A percentile compares a stretch with the other conserved stretches of the same genome.
Conservation (phyloP, 1,140 invertebrate species). For the Meloidogyne hapla region DNA sequence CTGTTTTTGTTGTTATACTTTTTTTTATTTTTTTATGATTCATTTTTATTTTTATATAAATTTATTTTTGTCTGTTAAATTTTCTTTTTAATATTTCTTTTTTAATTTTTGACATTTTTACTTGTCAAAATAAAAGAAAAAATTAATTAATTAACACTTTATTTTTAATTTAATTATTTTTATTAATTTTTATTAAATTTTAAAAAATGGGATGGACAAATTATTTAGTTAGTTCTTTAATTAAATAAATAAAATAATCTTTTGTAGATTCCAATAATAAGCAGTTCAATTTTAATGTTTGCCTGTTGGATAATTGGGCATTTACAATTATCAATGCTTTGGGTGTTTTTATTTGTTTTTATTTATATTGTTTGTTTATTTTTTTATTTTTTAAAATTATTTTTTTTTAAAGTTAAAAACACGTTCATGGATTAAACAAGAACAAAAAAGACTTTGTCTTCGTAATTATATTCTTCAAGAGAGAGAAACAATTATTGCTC, state of each 20-base stretch:
- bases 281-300: constrained; percentile 40
- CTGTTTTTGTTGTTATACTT: neutral
- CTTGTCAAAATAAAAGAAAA: too few relatives aligned
- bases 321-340: constrained; percentile 51
- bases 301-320: constrained; percentile 50
- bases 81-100: neutral
- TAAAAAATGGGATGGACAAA: constrained; percentile 16
- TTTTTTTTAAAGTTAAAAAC: constrained; percentile 37
- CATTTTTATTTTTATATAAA: too few relatives aligned
- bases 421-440: constrained; percentile 46
- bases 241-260: neutral
- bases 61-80: too few relatives aligned
- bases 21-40: too few relatives aligned
- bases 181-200: neutral
- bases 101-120: too few relatives aligned
- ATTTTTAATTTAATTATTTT: neutral
- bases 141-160: neutral
- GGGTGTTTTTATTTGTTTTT: constrained; percentile 48
- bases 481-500: constrained; percentile 54
- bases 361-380: constrained; percentile 44
- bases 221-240: constrained; percentile 2
- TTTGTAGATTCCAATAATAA: constrained; percentile 36
- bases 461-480: constrained; percentile 33
- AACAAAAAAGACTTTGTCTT: constrained; percentile 43
- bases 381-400: constrained; percentile 34